A percentile compares a stretch with the other conserved stretches of the same genome.
Conservation (phyloP, 1,140 invertebrate genomes). For the Oscheius sp. region DNA sequence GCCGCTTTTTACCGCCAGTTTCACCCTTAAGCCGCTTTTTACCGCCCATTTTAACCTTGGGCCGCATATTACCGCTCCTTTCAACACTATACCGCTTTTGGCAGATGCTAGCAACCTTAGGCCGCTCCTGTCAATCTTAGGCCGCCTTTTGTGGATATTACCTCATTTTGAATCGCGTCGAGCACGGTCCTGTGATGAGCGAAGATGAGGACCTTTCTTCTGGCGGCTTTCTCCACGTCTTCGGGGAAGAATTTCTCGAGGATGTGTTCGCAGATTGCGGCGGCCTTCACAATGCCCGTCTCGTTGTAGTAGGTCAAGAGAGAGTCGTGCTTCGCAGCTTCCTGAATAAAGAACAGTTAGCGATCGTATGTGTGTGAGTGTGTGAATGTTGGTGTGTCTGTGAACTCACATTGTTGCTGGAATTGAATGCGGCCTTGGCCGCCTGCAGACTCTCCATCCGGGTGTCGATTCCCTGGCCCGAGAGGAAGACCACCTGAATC, state of each 20-base stretch:
- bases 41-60: too few relatives aligned
- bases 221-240: conserved; percentile 68
- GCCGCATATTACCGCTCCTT: too few relatives aligned
- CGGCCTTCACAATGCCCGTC: conserved; percentile 73
- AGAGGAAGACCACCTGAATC: conserved; percentile 70
- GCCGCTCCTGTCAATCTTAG: too few relatives aligned
- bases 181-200: conserved; percentile 83
- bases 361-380: too few relatives aligned
- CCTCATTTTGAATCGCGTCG: conserved; percentile 63
- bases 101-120: too few relatives aligned
- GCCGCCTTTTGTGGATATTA: too few relatives aligned
- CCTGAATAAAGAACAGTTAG: too few relatives aligned
- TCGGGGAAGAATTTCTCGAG: conserved; percentile 74
- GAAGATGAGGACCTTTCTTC: conserved; percentile 84
- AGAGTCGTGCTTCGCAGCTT: conserved; percentile 58
- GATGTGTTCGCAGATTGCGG: conserved; percentile 69
- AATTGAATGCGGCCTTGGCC: conserved; percentile 58
- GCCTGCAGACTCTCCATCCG: conserved; percentile 47
- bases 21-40: too few relatives aligned
- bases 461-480: conserved; percentile 63
- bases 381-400: too few relatives aligned
- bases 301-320: conserved; percentile 81
- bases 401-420: conserved; percentile 37
- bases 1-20: too few relatives aligned
- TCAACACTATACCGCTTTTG: too few relatives aligned